These are phyloP conservation scores for Polylopha cassiicola DNA, from an alignment of 2,888 invertebrate species.

Conservation along the genomic window DNA sequence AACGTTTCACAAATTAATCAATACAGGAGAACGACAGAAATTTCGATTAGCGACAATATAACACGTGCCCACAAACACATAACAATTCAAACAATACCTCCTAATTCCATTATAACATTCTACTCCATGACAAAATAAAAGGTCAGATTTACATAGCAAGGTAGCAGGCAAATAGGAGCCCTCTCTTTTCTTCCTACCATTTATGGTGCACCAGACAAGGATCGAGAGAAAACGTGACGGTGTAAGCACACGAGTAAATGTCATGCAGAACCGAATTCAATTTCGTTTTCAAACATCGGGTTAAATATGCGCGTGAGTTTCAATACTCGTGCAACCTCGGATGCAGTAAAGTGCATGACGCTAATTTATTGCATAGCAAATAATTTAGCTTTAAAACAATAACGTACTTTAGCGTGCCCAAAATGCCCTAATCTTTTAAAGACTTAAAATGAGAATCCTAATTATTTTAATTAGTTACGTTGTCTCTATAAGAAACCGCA, in stretches of 20 bases:
- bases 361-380: too few relatives aligned
- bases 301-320: conserved; percentile 51
- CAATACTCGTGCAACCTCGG: conserved; percentile 49
- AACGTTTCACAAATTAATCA: conserved; percentile 53
- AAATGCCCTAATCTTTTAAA: too few relatives aligned
- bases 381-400: too few relatives aligned
- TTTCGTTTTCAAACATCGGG: conserved; percentile 59
- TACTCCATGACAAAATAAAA: conserved; percentile 55
- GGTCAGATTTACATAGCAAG: conserved; percentile 58
- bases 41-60: conserved; percentile 44
- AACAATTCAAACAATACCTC: conserved; percentile 45
- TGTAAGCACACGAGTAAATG: conserved; percentile 51
- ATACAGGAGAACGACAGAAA: conserved; percentile 36
- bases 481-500: too few relatives aligned
- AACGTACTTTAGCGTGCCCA: too few relatives aligned
- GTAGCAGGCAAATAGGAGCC: conserved; percentile 15
- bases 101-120: conserved; percentile 56
- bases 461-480: too few relatives aligned
- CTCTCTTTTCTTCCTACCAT: conserved; percentile 46
- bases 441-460: too few relatives aligned
- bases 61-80: conserved; percentile 46
- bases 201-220: conserved; percentile 29
- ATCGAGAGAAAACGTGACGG: conserved; percentile 50
- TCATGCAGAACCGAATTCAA: conserved; percentile 60
- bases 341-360: conserved; percentile 5